Percentiles rank a stretch among this genome's conserved stretches.
phyloP scores from a whole-genome alignment of 2,113 vertebrate species.

The Periophthalmus modestus region DNA sequence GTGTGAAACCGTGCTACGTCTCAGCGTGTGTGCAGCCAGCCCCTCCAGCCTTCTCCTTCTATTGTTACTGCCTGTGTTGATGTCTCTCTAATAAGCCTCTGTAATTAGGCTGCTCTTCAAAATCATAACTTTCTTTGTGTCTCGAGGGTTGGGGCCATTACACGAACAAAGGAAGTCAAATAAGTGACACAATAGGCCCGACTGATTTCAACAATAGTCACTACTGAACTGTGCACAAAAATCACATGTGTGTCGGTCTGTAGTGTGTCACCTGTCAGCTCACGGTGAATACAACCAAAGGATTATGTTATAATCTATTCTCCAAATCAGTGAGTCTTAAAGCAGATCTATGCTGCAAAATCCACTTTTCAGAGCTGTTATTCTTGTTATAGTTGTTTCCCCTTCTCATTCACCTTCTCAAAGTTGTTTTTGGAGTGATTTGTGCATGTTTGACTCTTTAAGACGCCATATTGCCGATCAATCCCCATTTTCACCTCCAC shows the following conservation, averaged over 20 bases:
- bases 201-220: conserved; percentile 42
- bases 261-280: conserved; percentile 21
- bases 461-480: no score
- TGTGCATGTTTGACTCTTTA: no score
- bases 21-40: conserved; percentile 30
- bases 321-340: neutral
- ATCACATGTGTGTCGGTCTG: conserved; percentile 14
- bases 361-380: no score
- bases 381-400: no score
- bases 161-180: conserved; percentile 55
- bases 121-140: conserved; percentile 56
- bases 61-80: conserved; percentile 45
- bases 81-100: conserved; percentile 51
- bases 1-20: conserved; percentile 44
- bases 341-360: no score
- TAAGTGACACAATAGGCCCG: conserved; percentile 42
- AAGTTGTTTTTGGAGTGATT: no score
- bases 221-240: conserved; percentile 26
- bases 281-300: neutral
- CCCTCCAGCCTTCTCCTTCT: conserved; percentile 32
- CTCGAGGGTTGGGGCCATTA: conserved; percentile 53
- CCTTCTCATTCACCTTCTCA: no score
- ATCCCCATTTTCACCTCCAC: no score
- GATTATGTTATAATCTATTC: neutral
- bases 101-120: conserved; percentile 67